Evolutionary conservation across 2,113 vertebrate genomes (phyloP), one percentile per base, ranked within the genome.

Genomic region (Eurystomus gularis): DNA sequence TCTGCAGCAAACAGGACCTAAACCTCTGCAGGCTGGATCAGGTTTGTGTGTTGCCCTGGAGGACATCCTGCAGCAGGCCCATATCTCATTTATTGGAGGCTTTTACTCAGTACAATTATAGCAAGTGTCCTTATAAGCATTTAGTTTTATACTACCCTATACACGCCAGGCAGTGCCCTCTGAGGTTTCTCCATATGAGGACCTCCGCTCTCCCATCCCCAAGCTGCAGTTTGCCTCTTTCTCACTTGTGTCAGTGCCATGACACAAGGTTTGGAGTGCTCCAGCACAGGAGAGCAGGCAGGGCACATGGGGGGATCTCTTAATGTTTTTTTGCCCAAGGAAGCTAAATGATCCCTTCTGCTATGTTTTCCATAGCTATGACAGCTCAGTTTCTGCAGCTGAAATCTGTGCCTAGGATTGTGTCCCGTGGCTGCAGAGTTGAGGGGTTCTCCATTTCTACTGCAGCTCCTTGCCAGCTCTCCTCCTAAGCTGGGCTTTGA

Each of bases 81-180:
- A 5, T 19, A 2, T 23, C 11, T 77, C 20, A 14, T 48, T 91
- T 75, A 29, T 7, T 46, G n/a, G 39, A 81, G 39, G 37, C 13
- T 65, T 20, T 62, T 70, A 37, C 23, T 85, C 25, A 48, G 14
- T 37, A 28, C 20, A 35, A 2, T 31, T 61, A 33, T 0, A 62
- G 18, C 25, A 75, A 70, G 62, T 29, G 23, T 21, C 23, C 10
- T 37, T 28, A 8, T 1, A 40, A 13, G 17, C 20, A 9, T 48
- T 82, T 25, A 31, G 35, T 55, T 91, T 80, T 37, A 39, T 33
- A 28, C 20, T 33, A 21, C 16, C 11, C 28, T 3, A 0, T 39
- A 31, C 16, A 7, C 6, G 28, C 25, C 2, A 1, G 33, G 42
- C 0, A 1, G 15, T 72, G 39, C 29, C 29, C 9, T 42, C 25